A percentile compares a stretch with the other conserved stretches of the same genome.
These are phyloP conservation scores for Diplolepis rosae DNA, from an alignment of 2,888 invertebrate species.

Conservation along the genomic window DNA sequence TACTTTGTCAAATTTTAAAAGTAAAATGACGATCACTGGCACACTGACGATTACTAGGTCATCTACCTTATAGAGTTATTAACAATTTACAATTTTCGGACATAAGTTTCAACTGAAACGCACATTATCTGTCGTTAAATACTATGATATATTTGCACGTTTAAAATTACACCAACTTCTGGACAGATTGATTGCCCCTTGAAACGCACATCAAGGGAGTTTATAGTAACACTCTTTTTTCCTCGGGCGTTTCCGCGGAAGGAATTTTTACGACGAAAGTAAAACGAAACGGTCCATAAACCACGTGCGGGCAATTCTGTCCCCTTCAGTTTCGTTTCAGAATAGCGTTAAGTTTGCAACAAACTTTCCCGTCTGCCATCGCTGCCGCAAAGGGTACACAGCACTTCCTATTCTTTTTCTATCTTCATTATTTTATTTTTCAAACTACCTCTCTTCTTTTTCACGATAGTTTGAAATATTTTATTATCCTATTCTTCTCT, in stretches of 20 bases:
- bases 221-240: constrained; percentile 26
- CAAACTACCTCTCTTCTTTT: not conserved
- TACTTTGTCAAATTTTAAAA: too few relatives aligned
- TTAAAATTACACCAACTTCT: constrained; percentile 12
- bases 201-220: constrained; percentile 5
- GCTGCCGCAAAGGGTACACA: constrained; percentile 9
- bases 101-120: not conserved
- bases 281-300: constrained; percentile 64
- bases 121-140: not conserved
- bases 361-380: constrained; percentile 46
- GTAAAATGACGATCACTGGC: too few relatives aligned
- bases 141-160: not conserved
- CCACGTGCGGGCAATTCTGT: constrained; percentile 53
- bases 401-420: constrained; percentile 14
- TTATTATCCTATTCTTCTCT: not conserved
- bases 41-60: too few relatives aligned
- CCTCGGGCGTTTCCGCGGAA: constrained; percentile 38
- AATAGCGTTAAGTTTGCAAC: constrained; percentile 56
- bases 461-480: not conserved
- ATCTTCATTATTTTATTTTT: not conserved
- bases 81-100: not conserved
- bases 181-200: constrained; percentile 17
- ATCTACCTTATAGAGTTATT: too few relatives aligned
- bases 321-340: constrained; percentile 41
- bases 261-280: constrained; percentile 63